phyloP scores from a whole-genome alignment of 2,888 invertebrate genomes.

The Congeria kusceri region DNA sequence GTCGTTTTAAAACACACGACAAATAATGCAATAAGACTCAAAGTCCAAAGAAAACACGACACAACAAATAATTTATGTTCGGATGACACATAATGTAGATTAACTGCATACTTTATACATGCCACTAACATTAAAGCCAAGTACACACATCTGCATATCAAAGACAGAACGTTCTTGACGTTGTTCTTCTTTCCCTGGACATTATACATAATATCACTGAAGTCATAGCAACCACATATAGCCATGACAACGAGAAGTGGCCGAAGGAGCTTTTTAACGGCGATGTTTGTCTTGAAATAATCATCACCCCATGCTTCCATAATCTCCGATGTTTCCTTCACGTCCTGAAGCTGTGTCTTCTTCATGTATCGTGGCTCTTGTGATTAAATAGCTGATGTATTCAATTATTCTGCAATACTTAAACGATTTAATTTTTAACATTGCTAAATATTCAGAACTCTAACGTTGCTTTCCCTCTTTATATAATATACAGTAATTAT shows the following conservation, averaged over 20 bases:
- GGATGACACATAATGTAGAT: slow-evolving; percentile 23
- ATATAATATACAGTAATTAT: no score
- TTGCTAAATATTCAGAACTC: no score
- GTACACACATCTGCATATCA: neutral
- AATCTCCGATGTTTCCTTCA: neutral
- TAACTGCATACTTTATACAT: neutral
- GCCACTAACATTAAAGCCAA: neutral
- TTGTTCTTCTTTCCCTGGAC: neutral
- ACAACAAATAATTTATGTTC: neutral
- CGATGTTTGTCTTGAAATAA: neutral
- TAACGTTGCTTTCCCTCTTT: no score
- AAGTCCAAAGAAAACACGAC: slow-evolving; percentile 6
- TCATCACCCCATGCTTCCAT: neutral
- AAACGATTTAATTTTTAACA: no score
- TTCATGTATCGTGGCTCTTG: no score
- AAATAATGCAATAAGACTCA: neutral
- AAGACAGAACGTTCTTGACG: slow-evolving; percentile 6
- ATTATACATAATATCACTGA: slow-evolving; percentile 17
- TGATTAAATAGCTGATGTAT: no score
- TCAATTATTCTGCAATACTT: no score
- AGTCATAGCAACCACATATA: slow-evolving; percentile 27
- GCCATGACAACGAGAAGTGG: slow-evolving; percentile 32
- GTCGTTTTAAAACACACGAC: slow-evolving; percentile 25
- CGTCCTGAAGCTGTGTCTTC: no score
- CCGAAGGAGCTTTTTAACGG: slow-evolving; percentile 15